These are phyloP conservation scores for Euleptes europaea DNA, from an alignment of 2,113 vertebrate species.

Conservation along the genomic window DNA sequence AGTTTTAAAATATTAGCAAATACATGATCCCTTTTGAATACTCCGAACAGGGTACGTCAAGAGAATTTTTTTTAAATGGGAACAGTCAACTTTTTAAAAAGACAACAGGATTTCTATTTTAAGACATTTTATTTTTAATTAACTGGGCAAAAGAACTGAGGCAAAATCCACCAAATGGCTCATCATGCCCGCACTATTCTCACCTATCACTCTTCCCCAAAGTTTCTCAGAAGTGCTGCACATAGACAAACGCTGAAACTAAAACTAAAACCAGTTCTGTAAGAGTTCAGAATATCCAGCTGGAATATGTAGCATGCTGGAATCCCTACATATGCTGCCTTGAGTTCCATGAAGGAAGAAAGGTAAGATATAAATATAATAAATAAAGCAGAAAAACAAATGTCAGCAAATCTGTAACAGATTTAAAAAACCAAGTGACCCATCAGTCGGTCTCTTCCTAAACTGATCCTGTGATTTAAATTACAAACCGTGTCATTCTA, in stretches of 20 bases:
- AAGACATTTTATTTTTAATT: background rate
- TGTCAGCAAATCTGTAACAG: background rate
- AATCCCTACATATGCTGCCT: too few species aligned
- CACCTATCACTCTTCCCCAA: background rate
- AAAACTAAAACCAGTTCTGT: background rate
- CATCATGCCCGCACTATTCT: too few species aligned
- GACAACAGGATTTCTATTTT: background rate
- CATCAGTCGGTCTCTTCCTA: background rate
- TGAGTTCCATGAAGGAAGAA: too few species aligned
- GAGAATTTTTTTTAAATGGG: constrained; percentile 10
- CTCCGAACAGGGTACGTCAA: constrained; percentile 32
- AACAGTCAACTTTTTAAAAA: background rate
- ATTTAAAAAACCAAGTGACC: background rate
- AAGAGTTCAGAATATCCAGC: background rate
- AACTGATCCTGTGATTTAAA: background rate
- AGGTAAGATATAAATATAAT: background rate
- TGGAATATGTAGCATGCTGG: background rate
- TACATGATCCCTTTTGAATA: background rate
- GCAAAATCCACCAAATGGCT: background rate
- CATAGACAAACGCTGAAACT: background rate
- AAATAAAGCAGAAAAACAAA: background rate
- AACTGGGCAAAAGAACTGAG: background rate
- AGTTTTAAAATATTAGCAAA: background rate
- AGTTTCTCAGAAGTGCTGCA: background rate
- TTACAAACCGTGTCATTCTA: background rate